phyloP scores from a whole-genome alignment of 2,888 invertebrate species.

The Salticus scenicus region DNA sequence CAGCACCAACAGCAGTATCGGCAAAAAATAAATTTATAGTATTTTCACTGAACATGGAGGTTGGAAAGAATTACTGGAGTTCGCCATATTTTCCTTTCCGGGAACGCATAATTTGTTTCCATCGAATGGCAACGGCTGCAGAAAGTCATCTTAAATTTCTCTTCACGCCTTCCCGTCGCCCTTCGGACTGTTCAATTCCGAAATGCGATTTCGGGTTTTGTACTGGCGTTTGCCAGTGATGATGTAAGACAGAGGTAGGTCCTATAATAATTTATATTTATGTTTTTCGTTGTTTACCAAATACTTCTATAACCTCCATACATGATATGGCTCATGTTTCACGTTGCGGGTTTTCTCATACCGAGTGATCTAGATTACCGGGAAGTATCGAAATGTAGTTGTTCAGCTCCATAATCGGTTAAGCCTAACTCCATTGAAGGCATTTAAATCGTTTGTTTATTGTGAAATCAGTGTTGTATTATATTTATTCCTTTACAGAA shows the following conservation, averaged over 20 bases:
- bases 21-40: too few relatives aligned
- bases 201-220: constrained; percentile 49
- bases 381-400: constrained; percentile 59
- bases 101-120: constrained; percentile 19
- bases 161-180: constrained; percentile 54
- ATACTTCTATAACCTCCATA: background rate
- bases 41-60: too few relatives aligned
- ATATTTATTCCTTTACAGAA: background rate
- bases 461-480: background rate
- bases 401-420: constrained; percentile 63
- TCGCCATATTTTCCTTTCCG: too few relatives aligned
- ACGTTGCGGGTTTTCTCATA: constrained; percentile 11
- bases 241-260: constrained; percentile 56
- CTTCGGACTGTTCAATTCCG: constrained; percentile 58
- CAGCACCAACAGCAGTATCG: too few relatives aligned
- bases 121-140: constrained; percentile 44
- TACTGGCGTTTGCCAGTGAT: constrained; percentile 61
- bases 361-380: constrained; percentile 67
- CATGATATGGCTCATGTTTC: background rate
- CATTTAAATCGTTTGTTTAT: background rate
- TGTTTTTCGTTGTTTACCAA: background rate
- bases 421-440: constrained; percentile 47
- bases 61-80: too few relatives aligned
- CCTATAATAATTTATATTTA: constrained; percentile 8
- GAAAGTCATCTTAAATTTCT: constrained; percentile 68